Base-by-base conservation (phyloP, 2,888 invertebrate genomes). In the Tetheella fluctuosa region DNA sequence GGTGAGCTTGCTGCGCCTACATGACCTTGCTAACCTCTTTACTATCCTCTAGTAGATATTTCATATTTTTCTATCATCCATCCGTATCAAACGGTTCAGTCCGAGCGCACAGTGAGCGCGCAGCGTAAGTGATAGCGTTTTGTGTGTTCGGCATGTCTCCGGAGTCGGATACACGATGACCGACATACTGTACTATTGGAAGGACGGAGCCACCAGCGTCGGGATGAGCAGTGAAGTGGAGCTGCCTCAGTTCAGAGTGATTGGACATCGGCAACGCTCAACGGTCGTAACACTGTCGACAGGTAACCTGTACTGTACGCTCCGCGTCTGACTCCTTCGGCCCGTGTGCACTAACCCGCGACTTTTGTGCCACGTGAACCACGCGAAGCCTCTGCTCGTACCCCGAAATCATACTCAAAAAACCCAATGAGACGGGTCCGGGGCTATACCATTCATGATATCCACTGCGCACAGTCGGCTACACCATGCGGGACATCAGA, bases 401-500 rank as follows among this genome's bases (percentile, higher is more conserved):
- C 67, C 70, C 69, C 65, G 64, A 10, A 54, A 48, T 20, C 48
- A 53, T 20, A 20, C 17, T 20, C 73, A 63, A 65, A 79, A 79
- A 73, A 69, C 72, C 73, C 79, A 71, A 67, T 71, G 72, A 70
- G 72, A 74, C 72, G 77, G 76, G 77, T 69, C 77, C 74, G 69
- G 77, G 79, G 77, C 76, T 73, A 65, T 64, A 70, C 68, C 70
- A 76, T 71, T 75, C 71, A 76, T 67, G 64, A 66, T 79, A 64
- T 72, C 69, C 76, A 74, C 71, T 72, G 62, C 74, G 71, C 70
- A 88, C 95, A 98, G 98, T 97, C 96, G 97, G 97, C 94, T 98
- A 98, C 95, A 97, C 97, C 91, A 97, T 97, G 97, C 95, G 96
- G 94, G 97, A 98, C 95, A 97, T 97, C 94, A 96, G 97, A 84